phyloP scores from a whole-genome alignment of 2,797 vertebrate genomes.

The Pangasius djambal region DNA sequence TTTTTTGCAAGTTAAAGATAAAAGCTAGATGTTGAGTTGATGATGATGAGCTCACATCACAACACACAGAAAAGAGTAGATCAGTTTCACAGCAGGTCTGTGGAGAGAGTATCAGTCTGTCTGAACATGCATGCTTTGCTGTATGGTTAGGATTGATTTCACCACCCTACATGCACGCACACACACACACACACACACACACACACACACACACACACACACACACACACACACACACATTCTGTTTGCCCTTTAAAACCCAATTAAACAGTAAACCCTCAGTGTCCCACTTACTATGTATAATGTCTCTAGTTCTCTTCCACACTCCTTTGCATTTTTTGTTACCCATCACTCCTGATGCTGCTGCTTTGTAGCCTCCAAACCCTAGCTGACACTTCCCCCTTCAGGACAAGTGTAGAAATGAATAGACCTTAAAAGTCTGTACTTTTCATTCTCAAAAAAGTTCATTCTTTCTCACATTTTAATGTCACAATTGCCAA shows the following conservation, averaged over 20 bases:
- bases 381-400: conserved; percentile 32
- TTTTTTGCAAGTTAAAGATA: not conserved
- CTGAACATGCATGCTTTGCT: conserved; percentile 34
- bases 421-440: not conserved
- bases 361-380: not conserved
- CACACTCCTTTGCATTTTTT: not conserved
- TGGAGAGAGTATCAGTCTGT: conserved; percentile 29
- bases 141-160: conserved; percentile 33
- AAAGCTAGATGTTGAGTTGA: not conserved
- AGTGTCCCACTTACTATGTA: not conserved
- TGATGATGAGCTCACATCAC: conserved; percentile 16
- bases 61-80: conserved; percentile 9
- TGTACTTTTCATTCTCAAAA: not conserved
- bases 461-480: not conserved
- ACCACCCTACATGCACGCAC: conserved; percentile 13
- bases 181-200: conserved; percentile 8
- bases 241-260: not conserved
- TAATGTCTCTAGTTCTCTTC: not conserved
- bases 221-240: conserved; percentile 8
- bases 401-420: conserved; percentile 22
- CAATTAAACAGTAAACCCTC: conserved; percentile 5
- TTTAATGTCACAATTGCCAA: not conserved
- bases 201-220: conserved; percentile 9
- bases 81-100: conserved; percentile 32
- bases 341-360: conserved; percentile 1